Evolutionary conservation across 2,797 vertebrate species (phyloP), one percentile per base, ranked within the genome.

Genomic region (Chaetophractus vellerosus): DNA sequence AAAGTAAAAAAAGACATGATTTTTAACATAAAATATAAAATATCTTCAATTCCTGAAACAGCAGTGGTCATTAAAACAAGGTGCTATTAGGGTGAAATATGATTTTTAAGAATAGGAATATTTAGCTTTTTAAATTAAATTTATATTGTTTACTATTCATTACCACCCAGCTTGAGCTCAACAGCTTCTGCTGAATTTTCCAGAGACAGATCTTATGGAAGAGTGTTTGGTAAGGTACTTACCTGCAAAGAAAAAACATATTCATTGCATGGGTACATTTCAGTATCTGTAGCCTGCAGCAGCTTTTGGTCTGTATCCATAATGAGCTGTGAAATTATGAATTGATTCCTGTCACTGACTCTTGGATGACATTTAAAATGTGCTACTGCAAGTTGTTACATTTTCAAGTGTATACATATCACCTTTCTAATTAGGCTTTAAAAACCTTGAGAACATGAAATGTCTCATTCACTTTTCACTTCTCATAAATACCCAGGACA

Each of bases 391-490:
- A 95, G 18, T 55, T 87, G 48, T 82, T 92, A 79, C 19, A 84
- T 72, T 66, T 88, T 95, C 59, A 94, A 72, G 48, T 71, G 7
- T 63, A 28, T 64, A 75, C 59, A 64, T 94, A 64, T 86, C 28
- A 83, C n/a, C 28, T 59, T 90, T 89, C 57, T 89, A 95, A 95
- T 96, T 83, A 93, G 41, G 92, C 24, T 76, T 80, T 92, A 79
- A 92, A 96, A 18, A 91, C 19, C n/a, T 72, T 69, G 41, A 91
- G 41, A 75, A 88, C 41, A 64, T 75, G n/a, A 87, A 94, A 91
- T 64, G n/a, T 64, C 78, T 82, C 88, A 23, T 50, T 93, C 31
- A 57, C 31, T 69, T 91, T 96, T 86, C 38, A 94, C 45, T 87
- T 88, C 36, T 9, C 41, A 57, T 91, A 93, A 94, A 90, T 79